Evolutionary conservation across 2,888 invertebrate genomes (phyloP), one percentile per base, ranked within the genome.

Genomic region (Cephus pygmeus): DNA sequence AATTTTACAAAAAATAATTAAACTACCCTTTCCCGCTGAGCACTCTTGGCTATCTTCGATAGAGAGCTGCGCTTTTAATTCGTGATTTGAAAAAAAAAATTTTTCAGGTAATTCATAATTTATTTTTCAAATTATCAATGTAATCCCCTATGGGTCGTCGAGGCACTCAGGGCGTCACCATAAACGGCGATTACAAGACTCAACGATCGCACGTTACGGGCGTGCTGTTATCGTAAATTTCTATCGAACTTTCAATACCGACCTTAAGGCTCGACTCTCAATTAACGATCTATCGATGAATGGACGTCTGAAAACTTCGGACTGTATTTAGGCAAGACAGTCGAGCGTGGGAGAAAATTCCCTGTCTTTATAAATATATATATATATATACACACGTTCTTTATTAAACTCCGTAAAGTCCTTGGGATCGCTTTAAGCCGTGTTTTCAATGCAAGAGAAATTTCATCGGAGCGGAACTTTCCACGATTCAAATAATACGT

Each of bases 161-260:
- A 23, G 23, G 56, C 23, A 56, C 23, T 56, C 56, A 56, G 23
- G 56, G 56, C 56, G 23, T 56, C 56, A 23, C 9, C 56, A 69
- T 73, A 73, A 76, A 34, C 36, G 75, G 34, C 73, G 78, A 75
- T 78, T 76, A 77, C 77, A 69, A 34, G 69, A 77, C 73, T 75
- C 73, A 77, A 77, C 6, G 56, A 56, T 56, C 9, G 56, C 9
- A 1, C 23, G 56, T 56, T 9, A 56, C 23, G 15, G 56, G 23
- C 56, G 23, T 23, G 9, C 2, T 56, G 40, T 6, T 40, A 40
- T 40, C 23, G 40, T 40, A 23, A 40, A 40, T 40, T 40, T 40
- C 4, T 23, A 56, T 56, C 56, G 56, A 23, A 56, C 23, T 56
- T 56, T 56, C 9, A 23, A 56, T 56, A 23, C 1, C 23, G 9